Evolutionary conservation across 2,888 invertebrate species (phyloP).

Genomic region (Tetranychus piercei): DNA sequence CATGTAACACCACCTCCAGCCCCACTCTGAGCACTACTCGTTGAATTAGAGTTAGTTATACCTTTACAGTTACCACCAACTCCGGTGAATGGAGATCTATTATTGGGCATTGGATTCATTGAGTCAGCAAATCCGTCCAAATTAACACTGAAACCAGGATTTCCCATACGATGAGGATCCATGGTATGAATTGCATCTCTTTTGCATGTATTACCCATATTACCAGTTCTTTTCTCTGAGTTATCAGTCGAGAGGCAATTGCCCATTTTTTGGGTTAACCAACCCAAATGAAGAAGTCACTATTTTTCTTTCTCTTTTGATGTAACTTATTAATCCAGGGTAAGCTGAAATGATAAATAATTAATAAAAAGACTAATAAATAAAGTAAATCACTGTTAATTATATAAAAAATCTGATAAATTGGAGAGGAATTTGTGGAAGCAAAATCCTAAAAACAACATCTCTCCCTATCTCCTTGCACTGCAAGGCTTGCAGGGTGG

Average conservation of each 20-base stretch:
- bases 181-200: slow-evolving; percentile 9
- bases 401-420: no score
- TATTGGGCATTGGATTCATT: slow-evolving; percentile 4
- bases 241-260: slow-evolving; percentile 10
- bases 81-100: slow-evolving; percentile 6
- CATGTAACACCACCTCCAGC: slow-evolving; percentile 6
- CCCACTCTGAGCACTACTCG: slow-evolving; percentile 5
- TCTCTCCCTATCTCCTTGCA: no score
- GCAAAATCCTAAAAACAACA: no score
- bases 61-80: neutral
- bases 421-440: no score
- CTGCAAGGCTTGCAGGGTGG: no score
- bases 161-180: slow-evolving; percentile 10
- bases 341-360: neutral
- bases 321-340: no score
- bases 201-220: slow-evolving; percentile 9
- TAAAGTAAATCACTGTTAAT: no score
- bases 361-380: no score
- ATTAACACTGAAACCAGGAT: neutral
- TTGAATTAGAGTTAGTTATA: slow-evolving; percentile 3
- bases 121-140: slow-evolving; percentile 4
- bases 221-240: slow-evolving; percentile 3
- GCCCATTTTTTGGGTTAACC: slow-evolving; percentile 7
- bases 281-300: neutral
- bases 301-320: no score